Base-by-base conservation (phyloP, 2,888 invertebrate genomes). In the Andrena camellia region DNA sequence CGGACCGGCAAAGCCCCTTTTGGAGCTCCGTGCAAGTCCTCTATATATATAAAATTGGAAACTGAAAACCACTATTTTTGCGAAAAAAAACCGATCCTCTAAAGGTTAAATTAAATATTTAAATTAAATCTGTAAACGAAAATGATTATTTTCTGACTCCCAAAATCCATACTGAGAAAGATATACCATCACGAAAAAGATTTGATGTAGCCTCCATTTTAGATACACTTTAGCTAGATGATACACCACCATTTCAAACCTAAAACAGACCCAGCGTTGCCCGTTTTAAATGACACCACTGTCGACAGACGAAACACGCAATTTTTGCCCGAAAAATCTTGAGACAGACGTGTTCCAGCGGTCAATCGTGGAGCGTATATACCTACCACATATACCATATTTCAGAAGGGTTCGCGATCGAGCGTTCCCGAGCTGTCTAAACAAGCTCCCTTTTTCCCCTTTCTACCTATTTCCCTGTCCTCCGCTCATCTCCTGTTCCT, bases 401-500 rank as follows among this genome's bases (percentile, higher is more conserved):
- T 48, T 63, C 8, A 57, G 7, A 17, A 42, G 57, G 42, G 42
- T 60, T 48, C 54, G 54, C 54, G 60, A 73, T 84, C 70, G 72
- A 73, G 73, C 68, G 23, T 70, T 70, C 23, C 63, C 50, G 29
- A 42, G 35, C 67, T 69, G 72, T 66, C 76, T 66, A 74, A 84
- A 78, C 74, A 69, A n/a, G 42, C 54, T 71, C 68, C 52, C 72
- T 72, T 60, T 68, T 62, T 71, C 35, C 59, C 67, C n/a, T 74
- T 73, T 62, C 64, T 50, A 66, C 60, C 69, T 70, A 68, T 69
- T 73, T 70, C 64, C 64, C 74, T 42, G 70, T 76, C 67, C 74
- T 77, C 62, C 72, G 80, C 72, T 70, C 71, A 72, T 74, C 85
- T 79, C 74, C 76, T 78, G 88, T 76, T 83, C 83, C 86, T 87